Conservation (phyloP, 2,113 vertebrate genomes). For the Bettongia penicillata region DNA sequence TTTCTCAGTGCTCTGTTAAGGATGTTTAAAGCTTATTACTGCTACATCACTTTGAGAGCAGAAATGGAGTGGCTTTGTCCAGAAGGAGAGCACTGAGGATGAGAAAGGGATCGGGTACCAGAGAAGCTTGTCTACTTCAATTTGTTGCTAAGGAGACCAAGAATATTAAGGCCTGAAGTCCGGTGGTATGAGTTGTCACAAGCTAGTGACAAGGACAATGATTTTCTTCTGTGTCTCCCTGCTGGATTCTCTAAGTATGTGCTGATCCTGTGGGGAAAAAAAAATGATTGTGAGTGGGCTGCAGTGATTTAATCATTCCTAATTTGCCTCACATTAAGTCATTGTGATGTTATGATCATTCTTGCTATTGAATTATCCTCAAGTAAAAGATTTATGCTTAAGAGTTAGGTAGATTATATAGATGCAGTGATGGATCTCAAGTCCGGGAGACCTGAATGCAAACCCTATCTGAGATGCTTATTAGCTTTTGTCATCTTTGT, state of each 20-base stretch:
- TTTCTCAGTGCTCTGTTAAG: background rate
- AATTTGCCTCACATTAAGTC: background rate
- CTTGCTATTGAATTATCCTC: background rate
- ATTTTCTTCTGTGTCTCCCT: background rate
- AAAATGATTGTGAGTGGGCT: background rate
- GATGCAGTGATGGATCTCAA: background rate
- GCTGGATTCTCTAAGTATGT: background rate
- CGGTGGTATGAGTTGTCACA: background rate
- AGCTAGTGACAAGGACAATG: background rate
- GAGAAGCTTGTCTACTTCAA: background rate
- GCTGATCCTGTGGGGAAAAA: background rate
- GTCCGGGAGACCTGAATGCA: background rate
- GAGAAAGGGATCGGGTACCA: background rate
- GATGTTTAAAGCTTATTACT: background rate
- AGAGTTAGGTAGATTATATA: background rate
- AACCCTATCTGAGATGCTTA: background rate
- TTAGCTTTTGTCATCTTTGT: background rate
- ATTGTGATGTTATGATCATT: background rate
- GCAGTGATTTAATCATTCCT: background rate
- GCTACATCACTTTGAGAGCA: background rate
- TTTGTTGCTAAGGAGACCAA: background rate
- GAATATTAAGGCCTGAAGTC: background rate
- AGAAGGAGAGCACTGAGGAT: background rate
- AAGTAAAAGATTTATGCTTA: background rate
- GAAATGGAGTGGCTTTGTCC: background rate